Base-by-base conservation (phyloP, 64 coral and sea anemone genomes). In the Stichodactyla helianthus region DNA sequence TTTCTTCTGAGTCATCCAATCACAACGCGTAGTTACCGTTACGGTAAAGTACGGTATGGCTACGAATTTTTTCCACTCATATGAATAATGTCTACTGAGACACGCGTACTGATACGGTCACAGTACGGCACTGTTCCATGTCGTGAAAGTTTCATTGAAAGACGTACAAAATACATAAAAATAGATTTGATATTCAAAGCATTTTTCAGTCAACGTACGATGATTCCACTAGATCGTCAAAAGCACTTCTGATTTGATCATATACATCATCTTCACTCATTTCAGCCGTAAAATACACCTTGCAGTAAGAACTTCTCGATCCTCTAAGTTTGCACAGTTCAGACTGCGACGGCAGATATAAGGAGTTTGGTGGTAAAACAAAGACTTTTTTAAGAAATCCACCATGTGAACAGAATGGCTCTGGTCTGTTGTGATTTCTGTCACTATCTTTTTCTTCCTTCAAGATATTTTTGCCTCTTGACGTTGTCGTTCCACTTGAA, bases 341-440 rank as follows among this genome's bases (percentile, higher is more conserved):
- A 35, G 83, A 84, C 83, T 84, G 83, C 6, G 83, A 84, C 16
- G 83, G 83, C 54, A 84, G 25, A 23, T 84, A 84, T 6, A 26
- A 55, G 23, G 83, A 84, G 26, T 84, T 57, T 9, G 54, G 2
- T 9, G 83, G 83, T 19, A 84, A 23, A 27, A 84, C 55, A 22
- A 84, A 84, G 8, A 84, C 83, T 61, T 84, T 84, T 54, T 84
- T 84, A 63, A 55, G 55, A 18, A 84, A 84, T 19, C 83, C 68
- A 74, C 26, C 23, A 8, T 23, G 68, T 31, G 68, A 23, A 12
- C 68, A 31, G 27, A 6, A 10, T 10, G 8, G 25, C n/a, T 74
- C 68, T 31, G 25, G 8, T 20, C 18, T 9, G 10, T 44, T 44
- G 35, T 44, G 1, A 44, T 23, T 74, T 0, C 6, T 71, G 20